phyloP scores from a whole-genome alignment of 2,888 invertebrate genomes.

The Aquatica leii region DNA sequence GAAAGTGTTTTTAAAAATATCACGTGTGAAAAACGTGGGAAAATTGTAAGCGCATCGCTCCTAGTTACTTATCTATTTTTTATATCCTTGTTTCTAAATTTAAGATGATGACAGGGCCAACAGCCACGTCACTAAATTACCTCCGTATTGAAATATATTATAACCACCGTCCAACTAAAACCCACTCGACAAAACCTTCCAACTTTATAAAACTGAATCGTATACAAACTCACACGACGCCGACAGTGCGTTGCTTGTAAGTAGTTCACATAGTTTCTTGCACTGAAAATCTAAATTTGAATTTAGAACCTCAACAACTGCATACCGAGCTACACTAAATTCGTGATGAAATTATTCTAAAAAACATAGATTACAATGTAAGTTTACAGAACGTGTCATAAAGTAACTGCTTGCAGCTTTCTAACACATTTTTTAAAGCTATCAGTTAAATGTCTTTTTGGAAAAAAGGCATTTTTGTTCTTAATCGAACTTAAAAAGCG shows the following conservation, averaged over 20 bases:
- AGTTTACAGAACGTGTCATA: background rate
- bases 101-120: conserved; percentile 28
- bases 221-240: conserved; percentile 30
- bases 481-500: background rate
- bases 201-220: conserved; percentile 36
- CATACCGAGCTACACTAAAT: conserved; percentile 23
- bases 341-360: conserved; percentile 8
- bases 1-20: too few species aligned
- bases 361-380: background rate
- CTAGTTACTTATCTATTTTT: conserved; percentile 15
- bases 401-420: conserved; percentile 6
- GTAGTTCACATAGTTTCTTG: conserved; percentile 40
- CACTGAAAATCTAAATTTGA: conserved; percentile 42
- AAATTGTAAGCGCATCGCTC: conserved; percentile 5
- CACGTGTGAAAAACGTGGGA: background rate
- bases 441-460: too few species aligned
- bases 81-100: conserved; percentile 28
- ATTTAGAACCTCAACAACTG: conserved; percentile 41
- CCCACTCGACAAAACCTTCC: conserved; percentile 30
- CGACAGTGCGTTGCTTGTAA: conserved; percentile 36
- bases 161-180: conserved; percentile 30
- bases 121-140: conserved; percentile 26
- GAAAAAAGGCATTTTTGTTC: background rate
- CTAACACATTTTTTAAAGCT: background rate
- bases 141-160: conserved; percentile 29